These are phyloP conservation scores for Drosophila subobscura DNA, from an alignment of 1,140 invertebrate species.

Conservation along the genomic window DNA sequence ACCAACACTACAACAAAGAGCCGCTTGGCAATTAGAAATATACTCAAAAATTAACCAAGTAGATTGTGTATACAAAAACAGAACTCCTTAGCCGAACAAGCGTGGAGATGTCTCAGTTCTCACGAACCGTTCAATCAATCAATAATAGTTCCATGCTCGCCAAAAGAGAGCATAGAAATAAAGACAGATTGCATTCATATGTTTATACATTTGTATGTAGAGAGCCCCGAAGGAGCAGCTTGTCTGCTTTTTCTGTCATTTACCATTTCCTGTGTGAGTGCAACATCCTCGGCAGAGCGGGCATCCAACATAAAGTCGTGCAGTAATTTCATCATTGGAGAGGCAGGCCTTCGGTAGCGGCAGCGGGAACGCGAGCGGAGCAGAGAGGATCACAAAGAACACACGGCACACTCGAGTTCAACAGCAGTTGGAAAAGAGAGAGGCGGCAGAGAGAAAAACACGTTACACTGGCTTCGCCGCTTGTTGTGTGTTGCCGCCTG, in stretches of 20 bases:
- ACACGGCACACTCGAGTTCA: constrained; percentile 50
- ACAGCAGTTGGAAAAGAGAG: constrained; percentile 21
- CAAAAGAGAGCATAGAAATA: neutral
- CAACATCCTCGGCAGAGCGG: constrained; percentile 77
- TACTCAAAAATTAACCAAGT: constrained; percentile 32
- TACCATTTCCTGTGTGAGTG: constrained; percentile 83
- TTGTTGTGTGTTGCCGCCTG: constrained; percentile 24
- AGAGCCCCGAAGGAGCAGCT: neutral
- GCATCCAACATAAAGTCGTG: constrained; percentile 81
- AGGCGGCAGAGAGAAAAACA: constrained; percentile 47
- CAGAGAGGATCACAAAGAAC: constrained; percentile 37
- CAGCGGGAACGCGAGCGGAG: constrained; percentile 22
- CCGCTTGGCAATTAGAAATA: constrained; percentile 11
- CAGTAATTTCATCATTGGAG: constrained; percentile 81
- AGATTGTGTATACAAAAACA: neutral
- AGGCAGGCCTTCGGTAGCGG: constrained; percentile 36
- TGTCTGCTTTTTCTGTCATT: constrained; percentile 27
- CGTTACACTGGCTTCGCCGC: constrained; percentile 62
- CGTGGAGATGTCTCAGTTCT: constrained; percentile 21
- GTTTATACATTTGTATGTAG: no score
- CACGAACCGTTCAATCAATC: constrained; percentile 15
- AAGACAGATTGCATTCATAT: no score
- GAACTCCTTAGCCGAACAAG: constrained; percentile 13
- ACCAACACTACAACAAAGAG: constrained; percentile 1
- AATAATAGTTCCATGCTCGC: constrained; percentile 28